Evolutionary conservation across 1,140 invertebrate species (phyloP), one percentile per base, ranked within the genome.

Genomic region (Teleopsis dalmanni): DNA sequence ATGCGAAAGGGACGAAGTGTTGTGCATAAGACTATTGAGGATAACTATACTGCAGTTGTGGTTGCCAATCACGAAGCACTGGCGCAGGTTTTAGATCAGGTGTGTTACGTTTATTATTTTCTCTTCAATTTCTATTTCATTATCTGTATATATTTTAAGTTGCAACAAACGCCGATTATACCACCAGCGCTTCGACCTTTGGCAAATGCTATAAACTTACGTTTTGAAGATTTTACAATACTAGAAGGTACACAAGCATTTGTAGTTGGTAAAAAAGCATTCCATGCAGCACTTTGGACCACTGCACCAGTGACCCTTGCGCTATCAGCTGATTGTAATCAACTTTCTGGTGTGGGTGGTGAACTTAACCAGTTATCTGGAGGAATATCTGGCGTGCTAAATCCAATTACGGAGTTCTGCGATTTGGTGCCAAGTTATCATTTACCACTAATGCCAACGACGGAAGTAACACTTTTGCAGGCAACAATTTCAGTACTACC

Each of bases 31-130:
- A 89, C 81, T 65, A 74, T 91, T 25, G 87, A 91, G 64, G 87
- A 90, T 58, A 90, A 90, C 72, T 91, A 91, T 60, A 86, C 85
- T 2, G 87, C 88, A 33, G 87, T 91, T 2, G 81, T 90, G 31
- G 82, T 88, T n/a, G 87, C 88, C 27, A 91, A 91, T 74, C 87
- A 89, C 60, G 86, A 90, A 72, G 86, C 88, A 3, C 75, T 91
- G 1, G 83, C 87, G 25, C 87, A 90, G 72, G 80, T 91, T 58
- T 73, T 90, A 37, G 85, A 88, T 65, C 85, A 88, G 76, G 87
- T 88, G 77, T 68, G 53, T 47, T 13, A 36, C 34, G n/a, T 14
- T 16, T 5, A 37, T 23, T 36, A 18, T 21, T 4, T 14, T 25
- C 37, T 27, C 16, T 13, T 35, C 13, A 23, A 38, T 26, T 31